phyloP scores from a whole-genome alignment of 1,140 invertebrate species.

The Solen grandis region DNA sequence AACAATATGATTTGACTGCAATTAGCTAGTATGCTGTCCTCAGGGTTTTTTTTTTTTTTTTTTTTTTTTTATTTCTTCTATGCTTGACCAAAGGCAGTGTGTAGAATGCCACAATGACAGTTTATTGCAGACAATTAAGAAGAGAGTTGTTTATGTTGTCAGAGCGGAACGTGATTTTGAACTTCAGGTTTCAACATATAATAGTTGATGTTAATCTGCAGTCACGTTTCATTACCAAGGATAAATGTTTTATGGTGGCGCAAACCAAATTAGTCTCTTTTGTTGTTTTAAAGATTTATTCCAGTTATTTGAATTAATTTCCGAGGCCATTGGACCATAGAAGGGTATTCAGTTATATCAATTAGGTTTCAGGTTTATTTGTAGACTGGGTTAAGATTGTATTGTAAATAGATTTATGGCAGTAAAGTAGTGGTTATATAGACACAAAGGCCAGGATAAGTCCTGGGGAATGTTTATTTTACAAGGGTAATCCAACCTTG shows the following conservation, averaged over 20 bases:
- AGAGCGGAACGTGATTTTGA: not conserved
- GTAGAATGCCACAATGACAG: too few relatives aligned
- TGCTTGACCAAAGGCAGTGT: too few relatives aligned
- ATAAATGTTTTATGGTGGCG: conserved; percentile 47
- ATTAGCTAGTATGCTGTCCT: conserved; percentile 40
- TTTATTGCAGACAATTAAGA: too few relatives aligned
- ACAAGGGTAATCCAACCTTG: not conserved
- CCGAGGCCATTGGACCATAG: not conserved
- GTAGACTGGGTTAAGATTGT: not conserved
- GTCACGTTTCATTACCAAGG: conserved; percentile 36
- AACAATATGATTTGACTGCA: conserved; percentile 39
- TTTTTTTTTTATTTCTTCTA: not conserved
- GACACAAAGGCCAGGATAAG: not conserved
- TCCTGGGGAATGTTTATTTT: not conserved
- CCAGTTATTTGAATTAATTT: conserved; percentile 29
- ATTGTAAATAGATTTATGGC: not conserved
- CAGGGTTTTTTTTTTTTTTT: not conserved
- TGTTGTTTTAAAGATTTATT: conserved; percentile 34
- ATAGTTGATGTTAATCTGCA: not conserved
- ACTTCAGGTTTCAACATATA: not conserved
- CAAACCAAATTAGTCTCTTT: conserved; percentile 23
- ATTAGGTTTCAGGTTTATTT: not conserved
- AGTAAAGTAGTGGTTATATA: not conserved
- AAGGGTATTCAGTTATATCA: not conserved
- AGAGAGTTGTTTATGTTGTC: too few relatives aligned